Conservation (phyloP, 2,113 vertebrate species). For the Triplophysa rosa region DNA sequence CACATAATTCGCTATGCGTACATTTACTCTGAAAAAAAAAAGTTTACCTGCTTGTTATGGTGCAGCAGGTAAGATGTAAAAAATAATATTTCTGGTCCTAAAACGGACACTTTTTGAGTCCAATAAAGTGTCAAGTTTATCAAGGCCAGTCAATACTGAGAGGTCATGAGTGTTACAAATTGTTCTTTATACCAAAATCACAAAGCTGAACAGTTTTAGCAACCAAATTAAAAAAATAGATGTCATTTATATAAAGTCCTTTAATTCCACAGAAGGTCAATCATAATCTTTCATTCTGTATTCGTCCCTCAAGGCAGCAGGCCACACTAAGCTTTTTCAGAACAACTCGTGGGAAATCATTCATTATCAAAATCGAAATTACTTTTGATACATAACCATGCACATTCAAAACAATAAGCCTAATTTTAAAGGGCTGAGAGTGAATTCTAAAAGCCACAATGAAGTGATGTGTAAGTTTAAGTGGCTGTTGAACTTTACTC, state of each 20-base stretch:
- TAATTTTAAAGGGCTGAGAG: background rate
- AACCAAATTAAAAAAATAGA: conserved; percentile 1
- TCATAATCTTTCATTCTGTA: background rate
- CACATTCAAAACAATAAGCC: background rate
- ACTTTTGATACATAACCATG: background rate
- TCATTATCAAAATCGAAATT: background rate
- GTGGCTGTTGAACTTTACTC: background rate
- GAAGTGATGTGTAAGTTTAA: background rate
- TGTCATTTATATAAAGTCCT: conserved; percentile 1
- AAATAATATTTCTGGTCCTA: background rate
- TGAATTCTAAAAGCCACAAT: background rate
- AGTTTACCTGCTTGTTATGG: background rate
- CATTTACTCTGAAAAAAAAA: background rate
- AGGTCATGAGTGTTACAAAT: background rate
- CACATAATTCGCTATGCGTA: background rate
- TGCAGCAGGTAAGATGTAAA: background rate
- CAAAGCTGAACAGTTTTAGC: background rate
- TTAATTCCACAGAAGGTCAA: background rate
- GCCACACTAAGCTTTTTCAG: background rate
- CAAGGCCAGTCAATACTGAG: background rate
- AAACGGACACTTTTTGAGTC: background rate
- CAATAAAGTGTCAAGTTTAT: background rate
- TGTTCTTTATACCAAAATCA: background rate
- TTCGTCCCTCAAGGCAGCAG: background rate
- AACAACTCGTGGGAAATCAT: background rate